These are phyloP conservation scores for Automeris io DNA, from an alignment of 2,888 invertebrate genomes.

Conservation along the genomic window DNA sequence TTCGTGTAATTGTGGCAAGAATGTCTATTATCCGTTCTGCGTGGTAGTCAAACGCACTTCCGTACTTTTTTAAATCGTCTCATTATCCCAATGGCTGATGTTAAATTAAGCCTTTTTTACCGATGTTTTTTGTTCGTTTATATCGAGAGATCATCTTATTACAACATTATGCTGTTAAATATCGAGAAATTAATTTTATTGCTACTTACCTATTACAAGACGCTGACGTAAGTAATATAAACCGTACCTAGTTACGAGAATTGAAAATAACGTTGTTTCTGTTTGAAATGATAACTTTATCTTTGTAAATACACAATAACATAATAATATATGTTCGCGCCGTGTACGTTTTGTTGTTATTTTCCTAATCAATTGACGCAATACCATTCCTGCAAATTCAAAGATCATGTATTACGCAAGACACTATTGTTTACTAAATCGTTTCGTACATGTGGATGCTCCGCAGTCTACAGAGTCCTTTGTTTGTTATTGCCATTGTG, in stretches of 20 bases:
- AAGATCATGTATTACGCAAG: background rate
- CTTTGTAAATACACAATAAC: background rate
- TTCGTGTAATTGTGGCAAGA: conserved; percentile 26
- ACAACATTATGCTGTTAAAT: no score
- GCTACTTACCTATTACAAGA: no score
- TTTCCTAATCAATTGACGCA: conserved; percentile 1
- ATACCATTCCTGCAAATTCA: conserved; percentile 1
- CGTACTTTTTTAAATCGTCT: conserved; percentile 37
- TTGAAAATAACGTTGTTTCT: background rate
- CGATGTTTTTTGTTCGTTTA: conserved; percentile 29
- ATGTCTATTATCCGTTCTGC: conserved; percentile 36
- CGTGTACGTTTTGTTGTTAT: background rate
- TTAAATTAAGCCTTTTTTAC: conserved; percentile 54
- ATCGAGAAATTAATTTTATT: no score
- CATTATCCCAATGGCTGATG: conserved; percentile 47
- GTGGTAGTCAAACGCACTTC: conserved; percentile 47
- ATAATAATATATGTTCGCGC: background rate
- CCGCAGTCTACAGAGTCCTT: conserved; percentile 27
- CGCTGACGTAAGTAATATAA: no score
- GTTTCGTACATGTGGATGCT: conserved; percentile 20
- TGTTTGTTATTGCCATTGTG: conserved; percentile 53
- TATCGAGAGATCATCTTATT: conserved; percentile 20
- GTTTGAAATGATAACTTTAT: background rate
- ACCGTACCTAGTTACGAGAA: conserved; percentile 10
- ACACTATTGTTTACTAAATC: conserved; percentile 35